Evolutionary conservation across 2,797 vertebrate genomes (phyloP).

Genomic region (Protosalanx chinensis): DNA sequence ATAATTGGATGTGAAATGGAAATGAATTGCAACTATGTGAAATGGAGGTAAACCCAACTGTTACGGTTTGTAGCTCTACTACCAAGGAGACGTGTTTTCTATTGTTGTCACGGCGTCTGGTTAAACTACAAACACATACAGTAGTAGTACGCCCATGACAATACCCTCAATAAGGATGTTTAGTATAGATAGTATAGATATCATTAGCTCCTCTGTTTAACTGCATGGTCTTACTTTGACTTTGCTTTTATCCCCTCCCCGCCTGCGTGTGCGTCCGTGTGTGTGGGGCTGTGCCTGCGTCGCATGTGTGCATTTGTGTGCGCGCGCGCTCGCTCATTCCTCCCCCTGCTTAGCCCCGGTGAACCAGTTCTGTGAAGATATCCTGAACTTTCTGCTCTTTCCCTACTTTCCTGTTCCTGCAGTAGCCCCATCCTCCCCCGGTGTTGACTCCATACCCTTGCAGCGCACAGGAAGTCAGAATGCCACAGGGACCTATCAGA

Average conservation of each 20-base stretch:
- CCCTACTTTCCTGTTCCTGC: slow-evolving; percentile 88
- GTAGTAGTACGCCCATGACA: too few species aligned
- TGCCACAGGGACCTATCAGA: slow-evolving; percentile 86
- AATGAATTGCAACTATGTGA: slow-evolving; percentile 67
- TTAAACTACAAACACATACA: too few species aligned
- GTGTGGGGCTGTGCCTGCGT: slow-evolving; percentile 12
- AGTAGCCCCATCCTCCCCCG: slow-evolving; percentile 97
- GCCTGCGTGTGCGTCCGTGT: slow-evolving; percentile 12
- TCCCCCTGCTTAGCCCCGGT: slow-evolving; percentile 79
- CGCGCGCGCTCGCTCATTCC: slow-evolving; percentile 8
- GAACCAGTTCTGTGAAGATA: slow-evolving; percentile 91
- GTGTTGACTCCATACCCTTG: slow-evolving; percentile 98
- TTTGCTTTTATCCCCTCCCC: slow-evolving; percentile 10
- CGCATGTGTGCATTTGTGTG: slow-evolving; percentile 10
- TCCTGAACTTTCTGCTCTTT: slow-evolving; percentile 97
- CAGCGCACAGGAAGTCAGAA: slow-evolving; percentile 98
- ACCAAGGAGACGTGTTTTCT: background rate
- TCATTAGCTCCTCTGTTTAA: background rate
- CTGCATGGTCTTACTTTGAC: slow-evolving; percentile 15
- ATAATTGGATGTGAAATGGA: slow-evolving; percentile 64
- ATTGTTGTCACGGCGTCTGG: too few species aligned
- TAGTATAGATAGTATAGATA: too few species aligned
- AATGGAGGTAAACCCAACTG: background rate
- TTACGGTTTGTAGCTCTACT: background rate
- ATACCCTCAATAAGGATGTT: too few species aligned